Base-by-base conservation (phyloP, 2,113 vertebrate genomes). In the Brachypteracias leptosomus region DNA sequence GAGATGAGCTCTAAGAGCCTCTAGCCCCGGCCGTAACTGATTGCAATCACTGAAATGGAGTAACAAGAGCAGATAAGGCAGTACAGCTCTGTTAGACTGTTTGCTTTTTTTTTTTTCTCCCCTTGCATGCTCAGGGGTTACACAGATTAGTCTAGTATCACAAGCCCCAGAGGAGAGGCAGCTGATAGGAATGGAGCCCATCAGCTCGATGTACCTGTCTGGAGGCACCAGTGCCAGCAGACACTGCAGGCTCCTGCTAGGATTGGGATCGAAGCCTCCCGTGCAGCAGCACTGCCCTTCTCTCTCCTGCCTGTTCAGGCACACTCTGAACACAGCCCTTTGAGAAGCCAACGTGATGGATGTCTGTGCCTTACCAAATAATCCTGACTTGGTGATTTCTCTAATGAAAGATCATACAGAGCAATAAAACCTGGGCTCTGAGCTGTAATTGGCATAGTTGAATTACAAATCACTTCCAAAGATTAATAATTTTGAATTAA, bases 361-460 rank as follows among this genome's bases (percentile, higher is more conserved):
- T 79, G 57, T 57, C 49, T 66, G 76, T 35, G 63, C 86, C 78
- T 93, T 85, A 93, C 79, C 76, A 54, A 88, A 91, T 71, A 68
- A 73, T 78, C 79, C 65, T 54, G 52, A 93, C 67, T 88, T 66
- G 63, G 63, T 85, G 74, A 82, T 88, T 88, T n/a, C 26, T 67
- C 73, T 96, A 95, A 96, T 78, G 88, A 93, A 95, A 89, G 58
- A 79, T 67, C 36, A 68, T 12, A 68, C 8, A 35, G 79, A 75
- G 46, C 54, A 86, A 61, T 52, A 29, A 95, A 90, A 33, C 16
- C 38, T 35, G n/a, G 59, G 54, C 74, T 88, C 44, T 57, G 51
- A 83, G 74, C 51, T 47, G 26, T 66, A 58, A 70, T 58, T n/a
- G 62, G 55, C 52, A 29, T 6, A 71, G 68, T 11, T 49, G 46